Percentiles rank a stretch among this genome's conserved stretches.
Evolutionary conservation across 2,797 vertebrate genomes (phyloP).

Genomic region (Hypotaenidia okinawae): DNA sequence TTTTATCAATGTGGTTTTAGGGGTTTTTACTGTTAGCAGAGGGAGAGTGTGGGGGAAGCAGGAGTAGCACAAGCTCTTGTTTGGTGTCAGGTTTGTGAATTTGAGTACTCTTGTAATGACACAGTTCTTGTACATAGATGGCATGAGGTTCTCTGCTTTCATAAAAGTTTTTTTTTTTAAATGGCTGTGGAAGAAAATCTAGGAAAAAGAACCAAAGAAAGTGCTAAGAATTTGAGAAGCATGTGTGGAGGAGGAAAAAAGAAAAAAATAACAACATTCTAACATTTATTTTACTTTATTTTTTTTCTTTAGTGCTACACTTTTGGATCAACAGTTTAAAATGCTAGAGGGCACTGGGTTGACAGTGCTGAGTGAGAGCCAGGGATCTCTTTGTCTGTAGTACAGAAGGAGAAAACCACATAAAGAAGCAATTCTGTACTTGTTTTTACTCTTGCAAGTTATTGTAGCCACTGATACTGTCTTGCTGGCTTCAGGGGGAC

Average conservation of each 20-base stretch:
- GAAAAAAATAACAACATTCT: background rate
- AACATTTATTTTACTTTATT: background rate
- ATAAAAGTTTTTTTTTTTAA: background rate
- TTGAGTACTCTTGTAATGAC: background rate
- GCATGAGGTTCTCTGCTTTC: background rate
- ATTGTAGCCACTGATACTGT: background rate
- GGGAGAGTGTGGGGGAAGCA: background rate
- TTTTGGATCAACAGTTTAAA: background rate
- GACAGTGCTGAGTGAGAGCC: background rate
- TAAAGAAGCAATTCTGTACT: background rate
- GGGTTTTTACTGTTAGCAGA: accelerated
- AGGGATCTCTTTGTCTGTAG: background rate
- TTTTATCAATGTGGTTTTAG: background rate
- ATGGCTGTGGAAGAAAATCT: background rate
- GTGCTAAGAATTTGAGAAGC: background rate
- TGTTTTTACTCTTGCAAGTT: background rate
- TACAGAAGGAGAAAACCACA: background rate
- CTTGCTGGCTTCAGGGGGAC: background rate
- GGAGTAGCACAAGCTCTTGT: background rate
- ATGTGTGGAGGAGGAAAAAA: background rate
- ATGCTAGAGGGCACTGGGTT: background rate
- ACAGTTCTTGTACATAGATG: background rate
- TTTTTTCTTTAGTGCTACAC: background rate
- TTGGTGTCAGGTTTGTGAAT: background rate
- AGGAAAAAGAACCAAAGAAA: background rate